These are phyloP conservation scores for Platichthys flesus DNA, from an alignment of 2,113 vertebrate species.

Conservation along the genomic window DNA sequence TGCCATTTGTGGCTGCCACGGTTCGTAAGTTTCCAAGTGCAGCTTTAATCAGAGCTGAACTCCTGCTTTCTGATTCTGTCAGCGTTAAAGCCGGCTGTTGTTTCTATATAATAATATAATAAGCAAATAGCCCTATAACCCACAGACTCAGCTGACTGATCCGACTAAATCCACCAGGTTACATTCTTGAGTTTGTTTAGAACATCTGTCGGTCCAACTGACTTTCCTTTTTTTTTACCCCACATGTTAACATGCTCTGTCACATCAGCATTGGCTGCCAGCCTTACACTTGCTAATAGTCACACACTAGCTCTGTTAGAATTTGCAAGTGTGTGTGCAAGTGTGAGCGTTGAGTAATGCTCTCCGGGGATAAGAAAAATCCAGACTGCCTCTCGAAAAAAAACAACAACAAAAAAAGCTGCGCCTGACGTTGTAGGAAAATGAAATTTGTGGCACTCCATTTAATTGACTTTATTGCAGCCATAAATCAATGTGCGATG, in stretches of 20 bases:
- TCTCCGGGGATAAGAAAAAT: conserved; percentile 1
- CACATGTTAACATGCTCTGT: conserved; percentile 21
- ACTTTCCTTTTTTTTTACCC: conserved; percentile 15
- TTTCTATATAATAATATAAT: background rate
- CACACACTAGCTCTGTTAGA: conserved; percentile 16
- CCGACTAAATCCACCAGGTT: conserved; percentile 17
- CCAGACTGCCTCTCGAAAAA: conserved; percentile 19
- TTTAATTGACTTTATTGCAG: conserved; percentile 76
- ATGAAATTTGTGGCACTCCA: conserved; percentile 28
- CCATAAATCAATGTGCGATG: conserved; percentile 68
- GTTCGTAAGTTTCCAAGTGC: background rate
- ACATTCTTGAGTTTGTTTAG: background rate
- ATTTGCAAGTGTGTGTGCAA: conserved; percentile 21
- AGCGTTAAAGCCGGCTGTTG: background rate
- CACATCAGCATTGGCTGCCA: conserved; percentile 26
- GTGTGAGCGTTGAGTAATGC: conserved; percentile 11
- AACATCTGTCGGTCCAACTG: conserved; percentile 8
- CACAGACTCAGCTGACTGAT: background rate
- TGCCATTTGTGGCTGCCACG: background rate
- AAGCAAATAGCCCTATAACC: background rate
- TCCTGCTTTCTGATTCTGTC: background rate
- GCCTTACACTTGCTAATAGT: conserved; percentile 39
- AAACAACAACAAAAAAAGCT: conserved; percentile 23
- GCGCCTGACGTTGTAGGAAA: conserved; percentile 40
- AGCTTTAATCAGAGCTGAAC: conserved; percentile 10